These are phyloP conservation scores for Acrocera orbiculus DNA, from an alignment of 2,888 invertebrate species.

Conservation along the genomic window DNA sequence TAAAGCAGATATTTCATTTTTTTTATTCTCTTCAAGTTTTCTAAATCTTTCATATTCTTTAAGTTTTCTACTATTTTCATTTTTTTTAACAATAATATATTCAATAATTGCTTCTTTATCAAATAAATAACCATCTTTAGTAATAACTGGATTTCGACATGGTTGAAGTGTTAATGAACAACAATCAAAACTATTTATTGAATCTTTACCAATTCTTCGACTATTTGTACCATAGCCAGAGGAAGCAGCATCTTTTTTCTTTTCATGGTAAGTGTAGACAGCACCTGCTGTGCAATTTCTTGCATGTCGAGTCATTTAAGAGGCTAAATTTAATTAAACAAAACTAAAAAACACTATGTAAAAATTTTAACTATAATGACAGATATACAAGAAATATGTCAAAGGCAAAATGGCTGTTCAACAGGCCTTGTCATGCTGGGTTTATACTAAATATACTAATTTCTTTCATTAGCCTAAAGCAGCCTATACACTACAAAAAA, in stretches of 20 bases:
- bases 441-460: too few species aligned
- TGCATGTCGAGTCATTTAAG: slow-evolving; percentile 86
- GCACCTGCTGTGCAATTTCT: slow-evolving; percentile 97
- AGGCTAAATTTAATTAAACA: too few species aligned
- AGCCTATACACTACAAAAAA: too few species aligned
- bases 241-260: slow-evolving; percentile 84
- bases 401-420: too few species aligned
- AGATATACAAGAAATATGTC: too few species aligned
- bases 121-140: slow-evolving; percentile 81
- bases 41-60: slow-evolving; percentile 86
- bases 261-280: slow-evolving; percentile 96
- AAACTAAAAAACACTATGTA: too few species aligned
- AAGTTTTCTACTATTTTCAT: slow-evolving; percentile 69
- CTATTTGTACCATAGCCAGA: slow-evolving; percentile 85
- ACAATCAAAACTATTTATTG: slow-evolving; percentile 80
- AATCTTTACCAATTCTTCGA: slow-evolving; percentile 62
- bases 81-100: slow-evolving; percentile 87
- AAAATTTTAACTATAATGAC: too few species aligned
- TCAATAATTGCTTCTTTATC: slow-evolving; percentile 95
- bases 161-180: slow-evolving; percentile 95
- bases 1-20: slow-evolving; percentile 49
- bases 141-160: slow-evolving; percentile 80
- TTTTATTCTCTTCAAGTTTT: slow-evolving; percentile 52
- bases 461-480: too few species aligned
- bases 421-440: too few species aligned